Percentiles rank a stretch among this genome's conserved stretches.
phyloP scores from a whole-genome alignment of 92 coral and sea anemone genomes.

The Virgularia gustaviana region DNA sequence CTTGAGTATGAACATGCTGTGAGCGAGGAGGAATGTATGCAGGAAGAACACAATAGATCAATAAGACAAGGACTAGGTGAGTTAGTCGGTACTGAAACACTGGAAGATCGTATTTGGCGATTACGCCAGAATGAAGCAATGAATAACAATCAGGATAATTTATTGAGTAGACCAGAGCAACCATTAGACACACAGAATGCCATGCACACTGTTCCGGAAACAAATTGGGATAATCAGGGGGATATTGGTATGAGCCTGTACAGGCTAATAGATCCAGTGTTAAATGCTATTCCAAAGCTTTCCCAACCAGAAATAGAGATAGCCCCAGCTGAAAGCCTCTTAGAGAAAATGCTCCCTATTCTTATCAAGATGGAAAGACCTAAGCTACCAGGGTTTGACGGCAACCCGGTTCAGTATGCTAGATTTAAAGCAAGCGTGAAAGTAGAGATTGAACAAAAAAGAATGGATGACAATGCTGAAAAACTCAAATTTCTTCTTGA shows the following conservation, averaged over 20 bases:
- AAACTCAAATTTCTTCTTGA: slow-evolving; percentile 24
- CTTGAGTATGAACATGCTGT: slow-evolving; percentile 1
- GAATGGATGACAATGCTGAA: neutral
- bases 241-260: too few relatives aligned
- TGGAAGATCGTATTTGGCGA: neutral
- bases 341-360: neutral
- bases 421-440: slow-evolving; percentile 15
- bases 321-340: neutral
- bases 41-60: neutral
- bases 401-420: slow-evolving; percentile 25
- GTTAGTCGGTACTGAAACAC: neutral
- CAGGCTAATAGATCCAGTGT: too few relatives aligned
- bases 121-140: too few relatives aligned
- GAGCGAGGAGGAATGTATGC: neutral
- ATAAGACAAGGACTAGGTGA: neutral
- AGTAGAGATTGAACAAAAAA: slow-evolving; percentile 6
- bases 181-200: too few relatives aligned
- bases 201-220: too few relatives aligned
- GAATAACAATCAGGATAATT: too few relatives aligned
- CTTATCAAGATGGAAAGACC: slow-evolving; percentile 3
- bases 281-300: neutral
- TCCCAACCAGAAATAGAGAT: neutral
- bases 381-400: slow-evolving; percentile 6
- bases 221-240: too few relatives aligned
- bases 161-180: too few relatives aligned